Evolutionary conservation across 2,888 invertebrate species (phyloP).

Genomic region (Elysia crispata): DNA sequence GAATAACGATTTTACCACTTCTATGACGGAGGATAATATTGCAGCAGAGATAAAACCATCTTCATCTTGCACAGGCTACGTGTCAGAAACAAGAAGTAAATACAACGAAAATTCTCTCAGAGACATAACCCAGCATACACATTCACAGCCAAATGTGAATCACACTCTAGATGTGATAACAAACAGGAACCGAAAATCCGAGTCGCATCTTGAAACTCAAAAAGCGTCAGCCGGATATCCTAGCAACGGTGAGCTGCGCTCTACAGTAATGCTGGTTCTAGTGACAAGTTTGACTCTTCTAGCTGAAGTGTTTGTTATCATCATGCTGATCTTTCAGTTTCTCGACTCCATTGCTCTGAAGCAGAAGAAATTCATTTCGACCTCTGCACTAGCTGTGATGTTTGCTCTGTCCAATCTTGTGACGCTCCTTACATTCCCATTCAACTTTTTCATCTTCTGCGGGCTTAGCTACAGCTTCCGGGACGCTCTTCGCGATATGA

Average conservation of each 20-base stretch:
- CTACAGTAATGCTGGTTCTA: constrained; percentile 33
- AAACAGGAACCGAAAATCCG: too few relatives aligned
- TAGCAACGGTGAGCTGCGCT: constrained; percentile 15
- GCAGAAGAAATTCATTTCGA: not conserved
- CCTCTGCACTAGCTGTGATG: not conserved
- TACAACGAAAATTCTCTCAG: too few relatives aligned
- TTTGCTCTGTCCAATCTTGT: constrained; percentile 30
- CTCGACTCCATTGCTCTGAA: not conserved
- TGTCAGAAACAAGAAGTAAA: too few relatives aligned
- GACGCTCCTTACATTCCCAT: constrained; percentile 20
- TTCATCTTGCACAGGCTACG: too few relatives aligned
- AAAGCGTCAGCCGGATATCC: not conserved
- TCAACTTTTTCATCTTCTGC: constrained; percentile 41
- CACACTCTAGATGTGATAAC: too few relatives aligned
- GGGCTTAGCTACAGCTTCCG: constrained; percentile 36
- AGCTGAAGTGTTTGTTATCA: constrained; percentile 31
- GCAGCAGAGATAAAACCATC: too few relatives aligned
- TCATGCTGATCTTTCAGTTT: constrained; percentile 21
- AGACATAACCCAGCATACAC: too few relatives aligned
- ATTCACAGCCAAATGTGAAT: too few relatives aligned
- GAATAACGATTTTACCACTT: too few relatives aligned
- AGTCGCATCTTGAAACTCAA: too few relatives aligned
- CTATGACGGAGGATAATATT: too few relatives aligned
- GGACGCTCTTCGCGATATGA: not conserved
- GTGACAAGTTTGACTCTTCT: constrained; percentile 44